Percentiles rank a stretch among this genome's conserved stretches.
Conservation (phyloP, 2,888 invertebrate species). For the Amphimallon solstitiale region DNA sequence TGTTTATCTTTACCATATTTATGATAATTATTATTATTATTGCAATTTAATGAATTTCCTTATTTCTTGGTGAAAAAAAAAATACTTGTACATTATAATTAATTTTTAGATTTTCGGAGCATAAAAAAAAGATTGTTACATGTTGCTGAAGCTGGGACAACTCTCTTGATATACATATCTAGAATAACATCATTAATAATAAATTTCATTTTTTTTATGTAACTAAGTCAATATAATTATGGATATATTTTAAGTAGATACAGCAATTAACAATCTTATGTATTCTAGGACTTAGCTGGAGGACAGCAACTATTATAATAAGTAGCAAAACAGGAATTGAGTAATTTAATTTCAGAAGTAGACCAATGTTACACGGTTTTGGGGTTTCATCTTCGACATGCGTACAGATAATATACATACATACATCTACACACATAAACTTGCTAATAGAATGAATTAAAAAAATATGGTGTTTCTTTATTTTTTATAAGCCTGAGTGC, state of each 20-base stretch:
- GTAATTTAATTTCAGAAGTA: slow-evolving; percentile 22
- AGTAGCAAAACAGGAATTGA: slow-evolving; percentile 11
- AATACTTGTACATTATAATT: too few species aligned
- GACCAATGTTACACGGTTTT: slow-evolving; percentile 23
- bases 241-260: slow-evolving; percentile 9
- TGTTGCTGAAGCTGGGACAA: too few species aligned
- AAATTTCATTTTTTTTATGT: background rate
- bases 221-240: slow-evolving; percentile 19
- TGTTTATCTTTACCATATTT: too few species aligned
- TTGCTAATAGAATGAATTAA: slow-evolving; percentile 27
- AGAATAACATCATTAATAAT: too few species aligned
- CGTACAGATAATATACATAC: slow-evolving; percentile 6
- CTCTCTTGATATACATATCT: too few species aligned
- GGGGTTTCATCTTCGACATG: slow-evolving; percentile 11
- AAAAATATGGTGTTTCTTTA: slow-evolving; percentile 30
- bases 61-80: too few species aligned
- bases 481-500: slow-evolving; percentile 17
- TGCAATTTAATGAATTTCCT: too few species aligned
- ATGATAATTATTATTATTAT: too few species aligned
- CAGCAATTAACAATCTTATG: slow-evolving; percentile 1
- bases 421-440: slow-evolving; percentile 10
- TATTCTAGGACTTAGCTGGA: slow-evolving; percentile 7
- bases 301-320: background rate
- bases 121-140: too few species aligned
- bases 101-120: too few species aligned